These are phyloP conservation scores for Zeugodacus cucurbitae DNA, from an alignment of 1,140 invertebrate genomes.

Conservation along the genomic window DNA sequence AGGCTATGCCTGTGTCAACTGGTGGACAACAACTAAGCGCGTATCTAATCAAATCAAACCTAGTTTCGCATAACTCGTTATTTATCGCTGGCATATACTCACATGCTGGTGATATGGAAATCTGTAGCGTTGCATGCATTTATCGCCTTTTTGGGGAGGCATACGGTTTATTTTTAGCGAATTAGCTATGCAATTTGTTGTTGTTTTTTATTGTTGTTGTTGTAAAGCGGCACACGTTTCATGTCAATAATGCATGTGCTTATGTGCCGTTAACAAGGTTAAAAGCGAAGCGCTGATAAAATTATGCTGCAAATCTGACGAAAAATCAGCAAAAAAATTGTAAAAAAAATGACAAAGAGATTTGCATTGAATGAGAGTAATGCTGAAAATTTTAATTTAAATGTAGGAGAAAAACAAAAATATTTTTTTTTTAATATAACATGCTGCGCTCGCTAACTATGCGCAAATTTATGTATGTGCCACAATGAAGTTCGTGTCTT, in stretches of 20 bases:
- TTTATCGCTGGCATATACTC: background rate
- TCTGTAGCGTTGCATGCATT: background rate
- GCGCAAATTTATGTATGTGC: background rate
- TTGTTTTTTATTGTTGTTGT: background rate
- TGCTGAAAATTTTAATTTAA: too few relatives aligned
- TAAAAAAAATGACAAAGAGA: background rate
- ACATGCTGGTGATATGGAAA: background rate
- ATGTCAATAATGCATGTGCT: background rate
- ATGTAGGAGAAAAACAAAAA: background rate
- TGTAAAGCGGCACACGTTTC: constrained; percentile 10
- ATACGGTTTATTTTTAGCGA: background rate
- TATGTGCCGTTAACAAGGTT: background rate
- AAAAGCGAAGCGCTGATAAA: constrained; percentile 1
- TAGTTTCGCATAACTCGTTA: constrained; percentile 35
- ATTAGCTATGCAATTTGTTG: background rate
- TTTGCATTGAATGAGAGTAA: background rate
- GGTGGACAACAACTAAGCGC: background rate
- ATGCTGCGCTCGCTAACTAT: background rate
- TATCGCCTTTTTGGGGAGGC: background rate
- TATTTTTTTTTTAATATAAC: background rate
- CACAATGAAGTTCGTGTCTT: constrained; percentile 41
- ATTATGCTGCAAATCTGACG: background rate
- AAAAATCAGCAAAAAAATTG: background rate
- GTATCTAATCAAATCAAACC: constrained; percentile 39
- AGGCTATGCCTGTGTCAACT: background rate